Base-by-base conservation (phyloP, 2,888 invertebrate species). In the Epirrhoe tristata region DNA sequence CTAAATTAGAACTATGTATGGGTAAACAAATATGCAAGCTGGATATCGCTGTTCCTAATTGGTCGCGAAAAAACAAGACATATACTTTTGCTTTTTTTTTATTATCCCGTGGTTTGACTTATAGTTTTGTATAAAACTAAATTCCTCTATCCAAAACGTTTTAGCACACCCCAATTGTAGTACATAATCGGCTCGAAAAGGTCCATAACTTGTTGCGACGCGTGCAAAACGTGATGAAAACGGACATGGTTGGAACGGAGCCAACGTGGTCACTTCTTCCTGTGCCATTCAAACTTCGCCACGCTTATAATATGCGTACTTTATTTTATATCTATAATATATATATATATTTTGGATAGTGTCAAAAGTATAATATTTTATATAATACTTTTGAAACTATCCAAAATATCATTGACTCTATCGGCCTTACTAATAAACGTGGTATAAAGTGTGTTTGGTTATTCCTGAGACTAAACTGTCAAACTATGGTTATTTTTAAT, bases 151-250 rank as follows among this genome's bases (percentile, higher is more conserved):
- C 36, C 36, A 36, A 46, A 16, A 14, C 48, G 12, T 14, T 48
- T 48, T 16, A 48, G 16, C 16, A 48, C 48, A 48, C 48, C 56
- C 52, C 43, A 39, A n/a, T 55, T 50, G 46, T 34, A 50, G 16
- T 17, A 58, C n/a, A 32, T 16, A 59, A 59, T 32, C 17, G 32
- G 59, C 17, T 55, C 57, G 52, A 77, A 81, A 78, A 79, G 77
- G 73, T 75, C 77, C 74, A 81, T 83, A 84, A 88, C 88, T 87
- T 88, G 88, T 88, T 88, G 87, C 87, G 74, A 84, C 72, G 81
- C 74, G 78, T 77, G 73, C 74, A 75, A 76, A 80, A 77, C 78
- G 79, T 81, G 84, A 85, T 83, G 84, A 81, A 82, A 83, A 78
- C 77, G 78, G 80, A 79, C 82, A 76, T 69, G 70, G 66, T 82